phyloP scores from a whole-genome alignment of 1,140 invertebrate species.

The Apis florea region DNA sequence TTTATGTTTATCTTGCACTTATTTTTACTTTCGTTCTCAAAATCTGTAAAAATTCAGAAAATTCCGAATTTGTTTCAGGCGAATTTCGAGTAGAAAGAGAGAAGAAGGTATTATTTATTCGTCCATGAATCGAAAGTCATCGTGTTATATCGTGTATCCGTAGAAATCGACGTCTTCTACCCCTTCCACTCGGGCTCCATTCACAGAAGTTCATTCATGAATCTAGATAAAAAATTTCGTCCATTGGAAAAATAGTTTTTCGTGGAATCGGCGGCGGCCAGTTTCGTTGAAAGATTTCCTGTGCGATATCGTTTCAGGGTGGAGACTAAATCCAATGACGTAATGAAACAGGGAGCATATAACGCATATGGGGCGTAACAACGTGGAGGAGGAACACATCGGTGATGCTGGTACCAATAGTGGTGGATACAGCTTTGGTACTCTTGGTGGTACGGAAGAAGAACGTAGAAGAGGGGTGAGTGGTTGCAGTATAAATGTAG shows the following conservation, averaged over 20 bases:
- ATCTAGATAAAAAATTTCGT: neutral
- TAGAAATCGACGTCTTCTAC: neutral
- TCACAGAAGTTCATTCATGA: slow-evolving; percentile 51
- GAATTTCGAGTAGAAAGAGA: neutral
- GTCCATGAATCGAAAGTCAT: neutral
- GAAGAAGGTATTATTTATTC: neutral
- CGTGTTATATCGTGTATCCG: neutral
- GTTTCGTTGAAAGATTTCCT: neutral
- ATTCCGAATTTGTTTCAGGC: neutral
- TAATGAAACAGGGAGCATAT: slow-evolving; percentile 37
- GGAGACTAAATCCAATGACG: slow-evolving; percentile 46
- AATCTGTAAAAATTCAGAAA: too few species aligned
- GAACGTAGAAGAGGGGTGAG: slow-evolving; percentile 43
- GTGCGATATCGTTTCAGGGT: slow-evolving; percentile 38
- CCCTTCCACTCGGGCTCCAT: neutral
- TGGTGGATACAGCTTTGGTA: slow-evolving; percentile 37
- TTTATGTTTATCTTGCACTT: neutral
- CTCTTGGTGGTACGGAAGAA: slow-evolving; percentile 56
- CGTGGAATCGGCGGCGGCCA: neutral
- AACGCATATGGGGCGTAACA: slow-evolving; percentile 38
- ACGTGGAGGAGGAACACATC: slow-evolving; percentile 44
- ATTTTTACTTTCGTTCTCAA: neutral
- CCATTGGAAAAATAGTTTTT: slow-evolving; percentile 14
- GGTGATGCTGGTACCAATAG: slow-evolving; percentile 31
- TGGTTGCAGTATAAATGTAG: slow-evolving; percentile 70